Base-by-base conservation (phyloP, 2,113 vertebrate species). In the Arothron firmamentum region DNA sequence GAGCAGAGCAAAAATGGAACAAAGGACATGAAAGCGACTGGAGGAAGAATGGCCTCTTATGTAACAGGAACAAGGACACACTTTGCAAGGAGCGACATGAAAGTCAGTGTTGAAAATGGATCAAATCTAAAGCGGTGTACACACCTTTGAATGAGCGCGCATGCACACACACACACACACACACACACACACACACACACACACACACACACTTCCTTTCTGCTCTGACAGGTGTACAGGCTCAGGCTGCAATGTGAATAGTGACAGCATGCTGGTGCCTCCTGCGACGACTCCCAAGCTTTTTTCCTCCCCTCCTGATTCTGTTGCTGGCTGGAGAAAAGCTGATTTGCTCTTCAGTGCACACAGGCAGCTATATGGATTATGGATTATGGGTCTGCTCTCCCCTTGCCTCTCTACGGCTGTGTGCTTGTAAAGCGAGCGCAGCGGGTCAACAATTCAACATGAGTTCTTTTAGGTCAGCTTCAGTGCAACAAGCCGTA, bases 301-400 rank as follows among this genome's bases (percentile, higher is more conserved):
- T 53, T 52, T 51, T 49, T 28, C 25, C 25, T 5, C 25, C 25
- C 25, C 25, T 5, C 6, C 61, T 57, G 4, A 62, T 67, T 50
- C 69, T 31, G 59, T 55, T 59, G 18, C 65, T 51, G 62, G 21
- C 68, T 54, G 63, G 20, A 43, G 58, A 67, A 69, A 73, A 79
- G 57, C 66, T 57, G 70, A 53, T 67, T 68, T 18, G 8, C 20
- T 61, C 71, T 70, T 56, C 53, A 25, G 8, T 4, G 70, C 51
- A 62, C 65, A 60, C 65, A 47, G 56, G 25, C 63, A 53, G 77
- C 70, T 58, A 72, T 80, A 74, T 80, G 72, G 79, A 81, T 83
- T 78, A 81, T 74, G 63, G 78, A 83, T 85, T 76, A 82, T 3
- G 55, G 19, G 64, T 63, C 66, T 41, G 59, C 56, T 16, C 56